Percentiles rank a stretch among this genome's conserved stretches.
Evolutionary conservation across 2,797 vertebrate genomes (phyloP).

Genomic region (Aythya fuligula): DNA sequence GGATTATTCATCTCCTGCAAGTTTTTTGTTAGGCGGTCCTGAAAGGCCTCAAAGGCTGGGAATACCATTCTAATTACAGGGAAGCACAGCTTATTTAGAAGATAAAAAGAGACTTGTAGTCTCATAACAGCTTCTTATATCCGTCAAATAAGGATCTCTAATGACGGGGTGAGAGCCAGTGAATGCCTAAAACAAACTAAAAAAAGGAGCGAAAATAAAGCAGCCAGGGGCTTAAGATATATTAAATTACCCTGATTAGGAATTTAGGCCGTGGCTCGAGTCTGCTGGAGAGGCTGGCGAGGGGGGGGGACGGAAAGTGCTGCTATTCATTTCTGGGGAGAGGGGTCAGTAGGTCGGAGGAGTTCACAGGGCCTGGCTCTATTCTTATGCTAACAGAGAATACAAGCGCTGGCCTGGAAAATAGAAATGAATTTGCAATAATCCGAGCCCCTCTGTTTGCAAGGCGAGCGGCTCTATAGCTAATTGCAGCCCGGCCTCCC

Average conservation of each 20-base stretch:
- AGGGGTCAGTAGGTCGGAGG: constrained; percentile 93
- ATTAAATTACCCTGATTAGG: constrained; percentile 99
- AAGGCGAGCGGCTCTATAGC: constrained; percentile 81
- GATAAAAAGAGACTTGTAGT: constrained; percentile 86
- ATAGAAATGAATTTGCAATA: constrained; percentile 96
- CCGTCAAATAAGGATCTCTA: constrained; percentile 84
- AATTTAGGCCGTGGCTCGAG: constrained; percentile 91
- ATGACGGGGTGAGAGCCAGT: constrained; percentile 88
- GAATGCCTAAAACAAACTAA: constrained; percentile 96
- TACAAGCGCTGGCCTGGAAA: constrained; percentile 91
- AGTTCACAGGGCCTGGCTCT: constrained; percentile 93
- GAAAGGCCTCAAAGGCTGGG: constrained; percentile 85
- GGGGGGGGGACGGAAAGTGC: constrained; percentile 86
- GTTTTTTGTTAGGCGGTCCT: constrained; percentile 79
- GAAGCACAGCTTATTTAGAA: constrained; percentile 84
- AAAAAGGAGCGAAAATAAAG: constrained; percentile 89
- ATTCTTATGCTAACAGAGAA: constrained; percentile 96
- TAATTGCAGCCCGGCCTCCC: constrained; percentile 82
- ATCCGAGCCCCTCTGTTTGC: constrained; percentile 83
- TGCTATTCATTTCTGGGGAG: constrained; percentile 91
- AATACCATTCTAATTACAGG: constrained; percentile 86
- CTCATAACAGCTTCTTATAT: constrained; percentile 86
- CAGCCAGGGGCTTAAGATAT: constrained; percentile 92
- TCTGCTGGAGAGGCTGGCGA: constrained; percentile 89
- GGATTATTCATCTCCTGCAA: constrained; percentile 77